Evolutionary conservation across 1,140 invertebrate genomes (phyloP), one percentile per base, ranked within the genome.

Genomic region (Calycopis cecrops): DNA sequence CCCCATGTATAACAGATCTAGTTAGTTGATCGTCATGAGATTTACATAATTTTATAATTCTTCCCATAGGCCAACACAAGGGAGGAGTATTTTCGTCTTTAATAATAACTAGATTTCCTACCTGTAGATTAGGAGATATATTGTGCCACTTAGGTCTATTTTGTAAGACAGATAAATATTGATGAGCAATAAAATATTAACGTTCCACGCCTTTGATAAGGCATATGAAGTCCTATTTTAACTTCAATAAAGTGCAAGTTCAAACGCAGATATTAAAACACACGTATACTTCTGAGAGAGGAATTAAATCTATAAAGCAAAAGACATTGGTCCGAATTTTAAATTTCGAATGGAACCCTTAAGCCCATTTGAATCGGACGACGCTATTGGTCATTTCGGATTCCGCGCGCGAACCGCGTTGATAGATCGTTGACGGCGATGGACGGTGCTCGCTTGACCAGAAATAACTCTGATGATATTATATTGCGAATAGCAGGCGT

Each of bases 311-410:
- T 70, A 68, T 82, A 82, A 79, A 70, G 67, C 65, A 63, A 73
- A 71, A 68, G 69, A 55, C 61, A 62, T 75, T 78, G 67, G 79
- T 79, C 76, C 67, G 67, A 81, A 77, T 73, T 82, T 85, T 63
- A 77, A 76, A 76, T 73, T 75, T 71, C 73, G 62, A 63, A 61
- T 67, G 35, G 58, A 59, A 63, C 37, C 49, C 69, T 73, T 80
- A 83, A 63, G 82, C 51, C 75, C 62, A 61, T 83, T 83, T 67
- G 72, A 66, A 70, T 67, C 67, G 74, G 48, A 64, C 42, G 38
- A 52, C 48, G 61, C 69, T 70, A 85, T 79, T 85, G 82, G 82
- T 74, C 71, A 79, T 83, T 83, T 82, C 63, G 61, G 70, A 85
- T 85, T 85, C 79, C 61, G 69, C 64, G 62, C 77, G 79, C 79